Base-by-base conservation (phyloP, 2,888 invertebrate species). In the Laothoe populi region DNA sequence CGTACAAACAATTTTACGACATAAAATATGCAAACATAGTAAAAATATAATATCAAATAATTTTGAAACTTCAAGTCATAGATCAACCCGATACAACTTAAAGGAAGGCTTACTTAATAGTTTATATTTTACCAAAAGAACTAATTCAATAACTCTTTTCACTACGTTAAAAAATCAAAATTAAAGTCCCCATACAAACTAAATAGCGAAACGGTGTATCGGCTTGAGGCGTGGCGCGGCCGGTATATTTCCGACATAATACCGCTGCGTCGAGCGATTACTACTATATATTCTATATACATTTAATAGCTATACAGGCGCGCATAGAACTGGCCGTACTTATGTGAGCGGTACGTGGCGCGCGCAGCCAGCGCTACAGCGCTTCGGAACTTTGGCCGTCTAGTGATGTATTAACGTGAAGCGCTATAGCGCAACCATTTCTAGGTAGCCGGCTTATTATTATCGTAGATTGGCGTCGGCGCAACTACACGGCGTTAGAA, bases 181-280 rank as follows among this genome's bases (percentile, higher is more conserved):
- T 84, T 82, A 87, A 88, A 82, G 84, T 91, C 83, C 83, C 87
- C 92, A 92, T 92, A 92, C 90, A 92, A 92, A 92, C 89, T 92
- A 92, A 92, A 92, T 92, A 79, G 80, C 76, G 73, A 87, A 91
- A 86, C 82, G 74, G 86, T 87, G 81, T 84, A 87, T 78, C 89
- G 91, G 92, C 91, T 85, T 84, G 85, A 88, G 88, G 85, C 92
- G 89, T 86, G 85, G 83, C 81, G 84, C 91, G 83, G 84, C 90
- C 92, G 90, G 92, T 92, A 92, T 92, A 92, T 92, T 92, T 92
- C 92, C 92, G 92, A 92, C 92, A 92, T 92, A 92, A 92, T 92
- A 92, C 92, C 92, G 92, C 92, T 92, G 92, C 92, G 92, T 92
- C 92, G 92, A 92, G 92, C 92, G 92, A 92, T 92, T 92, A 92